Evolutionary conservation across 2,797 vertebrate species (phyloP).

Genomic region (Myotis myotis): DNA sequence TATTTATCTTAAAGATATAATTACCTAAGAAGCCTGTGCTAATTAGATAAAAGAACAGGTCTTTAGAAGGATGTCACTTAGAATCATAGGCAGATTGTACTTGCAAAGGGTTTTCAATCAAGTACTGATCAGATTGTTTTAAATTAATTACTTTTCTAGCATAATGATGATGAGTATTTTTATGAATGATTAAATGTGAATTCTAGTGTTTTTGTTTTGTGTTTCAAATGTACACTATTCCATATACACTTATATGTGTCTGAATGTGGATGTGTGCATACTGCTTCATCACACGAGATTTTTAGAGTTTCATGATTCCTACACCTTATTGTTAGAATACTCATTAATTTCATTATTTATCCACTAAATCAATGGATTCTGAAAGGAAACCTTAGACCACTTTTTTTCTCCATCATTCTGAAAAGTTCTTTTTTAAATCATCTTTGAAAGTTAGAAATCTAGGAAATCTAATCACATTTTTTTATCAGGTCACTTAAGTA

Average conservation of each 20-base stretch:
- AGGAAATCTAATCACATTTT: neutral
- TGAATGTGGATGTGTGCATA: neutral
- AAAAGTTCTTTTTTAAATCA: neutral
- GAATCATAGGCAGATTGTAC: neutral
- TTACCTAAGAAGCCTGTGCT: slow-evolving; percentile 16
- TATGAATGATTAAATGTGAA: neutral
- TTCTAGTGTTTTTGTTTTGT: neutral
- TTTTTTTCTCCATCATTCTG: neutral
- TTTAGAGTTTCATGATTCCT: neutral
- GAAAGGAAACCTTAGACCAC: neutral
- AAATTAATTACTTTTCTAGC: neutral
- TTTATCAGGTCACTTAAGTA: neutral
- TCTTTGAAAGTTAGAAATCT: neutral
- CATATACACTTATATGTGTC: neutral
- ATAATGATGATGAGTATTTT: neutral
- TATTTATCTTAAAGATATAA: slow-evolving; percentile 38
- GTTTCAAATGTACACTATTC: neutral
- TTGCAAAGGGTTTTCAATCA: neutral
- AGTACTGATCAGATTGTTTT: neutral
- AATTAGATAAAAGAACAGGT: slow-evolving; percentile 1
- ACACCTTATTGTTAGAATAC: neutral
- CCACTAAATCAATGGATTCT: neutral
- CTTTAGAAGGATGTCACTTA: neutral
- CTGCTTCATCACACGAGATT: neutral
- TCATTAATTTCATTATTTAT: neutral